Conservation (phyloP, 2,113 vertebrate species). For the Oryzias curvinotus region DNA sequence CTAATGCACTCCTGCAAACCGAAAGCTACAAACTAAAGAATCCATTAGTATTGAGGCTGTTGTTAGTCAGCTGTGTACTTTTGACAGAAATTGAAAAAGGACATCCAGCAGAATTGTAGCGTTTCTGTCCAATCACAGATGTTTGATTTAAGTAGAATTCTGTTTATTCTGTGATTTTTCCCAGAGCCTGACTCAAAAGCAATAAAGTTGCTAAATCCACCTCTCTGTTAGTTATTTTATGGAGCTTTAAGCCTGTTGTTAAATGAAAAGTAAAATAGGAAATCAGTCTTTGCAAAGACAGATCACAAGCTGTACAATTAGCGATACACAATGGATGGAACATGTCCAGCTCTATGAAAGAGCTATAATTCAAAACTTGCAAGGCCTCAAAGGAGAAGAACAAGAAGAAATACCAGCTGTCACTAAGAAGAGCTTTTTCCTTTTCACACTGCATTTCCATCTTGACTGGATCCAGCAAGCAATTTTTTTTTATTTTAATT, state of each 20-base stretch:
- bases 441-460: background rate
- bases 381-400: constrained; percentile 27
- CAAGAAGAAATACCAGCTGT: background rate
- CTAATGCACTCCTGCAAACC: no score
- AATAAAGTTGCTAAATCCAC: constrained; percentile 26
- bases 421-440: constrained; percentile 16
- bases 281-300: constrained; percentile 13
- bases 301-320: constrained; percentile 25
- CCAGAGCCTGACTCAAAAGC: background rate
- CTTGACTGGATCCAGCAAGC: no score
- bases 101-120: background rate
- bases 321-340: constrained; percentile 27
- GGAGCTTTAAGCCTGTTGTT: constrained; percentile 1
- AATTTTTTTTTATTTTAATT: no score
- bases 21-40: no score
- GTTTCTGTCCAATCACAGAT: background rate
- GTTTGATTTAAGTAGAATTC: background rate
- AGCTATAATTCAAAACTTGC: constrained; percentile 40
- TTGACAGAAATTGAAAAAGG: no score
- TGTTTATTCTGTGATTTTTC: background rate
- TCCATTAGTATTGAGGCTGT: no score
- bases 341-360: constrained; percentile 16
- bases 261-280: constrained; percentile 1
- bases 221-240: constrained; percentile 5
- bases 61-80: no score